Base-by-base conservation (phyloP, 2,888 invertebrate genomes). In the Ophion ventricosus region DNA sequence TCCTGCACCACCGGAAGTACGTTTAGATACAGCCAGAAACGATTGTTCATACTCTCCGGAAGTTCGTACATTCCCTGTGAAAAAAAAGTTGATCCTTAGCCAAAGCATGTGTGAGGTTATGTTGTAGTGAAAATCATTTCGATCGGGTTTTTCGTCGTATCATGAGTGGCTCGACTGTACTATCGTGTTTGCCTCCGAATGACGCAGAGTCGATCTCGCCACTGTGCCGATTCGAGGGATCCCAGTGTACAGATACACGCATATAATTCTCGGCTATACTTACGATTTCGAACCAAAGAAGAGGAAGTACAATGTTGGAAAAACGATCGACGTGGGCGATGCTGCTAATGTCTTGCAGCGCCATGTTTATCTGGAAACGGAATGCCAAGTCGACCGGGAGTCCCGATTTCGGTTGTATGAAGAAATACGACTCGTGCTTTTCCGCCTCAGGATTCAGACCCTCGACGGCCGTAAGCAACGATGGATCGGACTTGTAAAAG, bases 271-370 rank as follows among this genome's bases (percentile, higher is more conserved):
- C 35, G 57, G 20, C 10, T 29, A 75, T 90, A 96, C 97, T 97
- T 95, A 98, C 98, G 91, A 97, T 97, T 95, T 98, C 98, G 87
- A 97, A 97, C 98, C 98, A 98, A 3, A 98, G 94, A 91, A 98
- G 94, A 0, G 98, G 98, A 3, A 98, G 93, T 14, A 97, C 95
- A 92, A 97, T 94, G 87, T 97, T 94, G 74, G 96, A 94, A 91
- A 98, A 97, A 78, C 94, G 94, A 1, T 95, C 95, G 0, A 96
- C 95, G 88, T 96, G 95, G 1, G 95, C 95, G 89, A 97, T 96
- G 5, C 93, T 92, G 1, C 94, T 94, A 69, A 98, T 94, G 90
- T 97, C 95, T 29, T 95, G 95, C 43, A 98, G 93, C 0, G 96
- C 97, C 96, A 98, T 96, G 93, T 98, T 98, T 91, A 98, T 98